phyloP scores from a whole-genome alignment of 2,888 invertebrate genomes.

The Argyresthia albistria region DNA sequence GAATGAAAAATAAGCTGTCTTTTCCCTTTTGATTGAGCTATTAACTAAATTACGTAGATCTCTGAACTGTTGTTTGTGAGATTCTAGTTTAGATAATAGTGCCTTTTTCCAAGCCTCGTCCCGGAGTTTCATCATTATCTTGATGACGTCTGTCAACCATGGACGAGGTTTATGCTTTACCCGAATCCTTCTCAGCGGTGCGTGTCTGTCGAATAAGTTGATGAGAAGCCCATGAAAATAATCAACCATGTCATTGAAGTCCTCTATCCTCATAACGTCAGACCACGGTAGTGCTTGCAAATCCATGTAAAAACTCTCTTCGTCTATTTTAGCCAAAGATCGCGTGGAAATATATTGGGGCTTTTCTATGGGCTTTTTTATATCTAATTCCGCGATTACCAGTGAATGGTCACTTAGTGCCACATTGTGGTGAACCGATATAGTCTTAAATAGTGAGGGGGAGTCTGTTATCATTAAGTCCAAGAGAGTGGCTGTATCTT shows the following conservation, averaged over 20 bases:
- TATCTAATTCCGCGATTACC: background rate
- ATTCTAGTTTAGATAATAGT: background rate
- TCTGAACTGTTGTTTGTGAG: background rate
- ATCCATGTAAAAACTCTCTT: background rate
- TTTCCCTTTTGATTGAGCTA: conserved; percentile 3
- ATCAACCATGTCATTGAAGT: background rate
- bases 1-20: background rate
- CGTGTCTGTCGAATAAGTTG: background rate
- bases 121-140: background rate
- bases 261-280: background rate
- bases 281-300: background rate
- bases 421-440: background rate
- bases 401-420: conserved; percentile 1
- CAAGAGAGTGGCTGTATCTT: background rate
- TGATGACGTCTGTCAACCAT: background rate
- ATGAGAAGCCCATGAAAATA: background rate
- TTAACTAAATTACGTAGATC: background rate
- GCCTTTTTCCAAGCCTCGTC: background rate
- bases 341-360: background rate
- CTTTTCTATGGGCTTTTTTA: background rate
- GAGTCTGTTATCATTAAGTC: conserved; percentile 2
- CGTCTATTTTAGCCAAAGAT: background rate
- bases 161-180: background rate
- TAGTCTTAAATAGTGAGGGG: background rate
- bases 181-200: background rate